Evolutionary conservation across 2,113 vertebrate species (phyloP).

Genomic region (Salvelinus fontinalis): DNA sequence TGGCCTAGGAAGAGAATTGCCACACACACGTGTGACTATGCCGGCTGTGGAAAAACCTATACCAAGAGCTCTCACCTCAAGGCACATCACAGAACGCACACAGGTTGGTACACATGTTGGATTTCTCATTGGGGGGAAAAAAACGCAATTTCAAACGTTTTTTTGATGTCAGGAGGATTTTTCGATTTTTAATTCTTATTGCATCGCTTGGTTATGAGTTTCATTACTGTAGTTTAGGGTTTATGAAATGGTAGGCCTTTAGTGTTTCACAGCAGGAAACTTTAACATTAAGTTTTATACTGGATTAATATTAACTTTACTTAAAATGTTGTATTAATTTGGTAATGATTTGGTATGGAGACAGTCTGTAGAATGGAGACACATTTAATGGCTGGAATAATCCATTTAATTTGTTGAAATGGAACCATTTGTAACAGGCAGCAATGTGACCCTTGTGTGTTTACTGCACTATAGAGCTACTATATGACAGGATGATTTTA

Average conservation of each 20-base stretch:
- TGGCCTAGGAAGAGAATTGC: conserved; percentile 96
- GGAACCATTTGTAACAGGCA: not conserved
- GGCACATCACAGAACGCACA: conserved; percentile 96
- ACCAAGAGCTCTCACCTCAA: conserved; percentile 99
- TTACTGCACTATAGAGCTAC: not conserved
- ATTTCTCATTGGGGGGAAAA: too few relatives aligned
- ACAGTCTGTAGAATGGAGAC: not conserved
- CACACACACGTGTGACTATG: conserved; percentile 94
- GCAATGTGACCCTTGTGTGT: not conserved
- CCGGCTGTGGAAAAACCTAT: conserved; percentile 96
- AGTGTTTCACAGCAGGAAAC: not conserved
- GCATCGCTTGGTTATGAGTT: too few relatives aligned
- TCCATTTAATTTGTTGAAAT: not conserved
- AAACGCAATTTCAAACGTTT: too few relatives aligned
- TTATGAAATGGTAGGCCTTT: not conserved
- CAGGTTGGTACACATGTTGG: conserved; percentile 77
- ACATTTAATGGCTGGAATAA: not conserved
- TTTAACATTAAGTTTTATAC: not conserved
- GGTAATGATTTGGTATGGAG: not conserved
- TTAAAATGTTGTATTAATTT: not conserved
- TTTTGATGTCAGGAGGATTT: too few relatives aligned
- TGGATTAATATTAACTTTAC: not conserved
- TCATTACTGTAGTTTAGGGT: not conserved
- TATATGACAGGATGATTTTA: not conserved
- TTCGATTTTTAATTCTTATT: too few relatives aligned